These are phyloP conservation scores for Hymenopus coronatus DNA, from an alignment of 2,888 invertebrate species.

Conservation along the genomic window DNA sequence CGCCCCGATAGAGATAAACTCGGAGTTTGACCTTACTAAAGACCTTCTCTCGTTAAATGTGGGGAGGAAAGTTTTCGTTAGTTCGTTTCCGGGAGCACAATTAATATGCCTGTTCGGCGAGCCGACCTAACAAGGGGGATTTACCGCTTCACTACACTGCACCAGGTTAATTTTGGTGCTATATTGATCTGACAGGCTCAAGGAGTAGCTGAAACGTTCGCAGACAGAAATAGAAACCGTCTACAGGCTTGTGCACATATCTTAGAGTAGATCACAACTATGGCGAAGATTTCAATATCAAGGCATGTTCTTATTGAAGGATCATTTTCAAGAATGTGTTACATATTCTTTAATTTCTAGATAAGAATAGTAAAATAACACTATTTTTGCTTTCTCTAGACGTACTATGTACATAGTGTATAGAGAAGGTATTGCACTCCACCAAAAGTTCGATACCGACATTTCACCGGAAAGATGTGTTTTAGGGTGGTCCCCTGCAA, in stretches of 20 bases:
- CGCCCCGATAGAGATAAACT: background rate
- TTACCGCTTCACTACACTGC: constrained; percentile 3
- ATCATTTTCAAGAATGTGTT: too few species aligned
- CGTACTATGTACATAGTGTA: too few species aligned
- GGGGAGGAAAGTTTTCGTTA: background rate
- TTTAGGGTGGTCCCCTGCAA: too few species aligned
- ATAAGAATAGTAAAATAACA: too few species aligned
- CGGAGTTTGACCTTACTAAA: background rate
- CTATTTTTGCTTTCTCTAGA: too few species aligned
- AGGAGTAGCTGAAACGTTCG: background rate
- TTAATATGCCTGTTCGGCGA: background rate
- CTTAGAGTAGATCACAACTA: too few species aligned
- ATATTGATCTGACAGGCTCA: background rate
- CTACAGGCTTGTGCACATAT: background rate
- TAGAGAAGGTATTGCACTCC: too few species aligned
- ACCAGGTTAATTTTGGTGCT: constrained; percentile 9
- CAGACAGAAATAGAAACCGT: background rate
- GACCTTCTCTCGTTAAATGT: background rate
- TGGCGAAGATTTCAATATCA: too few species aligned
- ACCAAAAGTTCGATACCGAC: too few species aligned
- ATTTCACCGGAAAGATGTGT: too few species aligned
- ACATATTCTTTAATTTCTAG: too few species aligned
- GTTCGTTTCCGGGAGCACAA: background rate
- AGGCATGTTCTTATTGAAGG: too few species aligned
- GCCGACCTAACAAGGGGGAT: constrained; percentile 4